Evolutionary conservation across 1,140 invertebrate genomes (phyloP).

Genomic region (Drosophila pruinosa): DNA sequence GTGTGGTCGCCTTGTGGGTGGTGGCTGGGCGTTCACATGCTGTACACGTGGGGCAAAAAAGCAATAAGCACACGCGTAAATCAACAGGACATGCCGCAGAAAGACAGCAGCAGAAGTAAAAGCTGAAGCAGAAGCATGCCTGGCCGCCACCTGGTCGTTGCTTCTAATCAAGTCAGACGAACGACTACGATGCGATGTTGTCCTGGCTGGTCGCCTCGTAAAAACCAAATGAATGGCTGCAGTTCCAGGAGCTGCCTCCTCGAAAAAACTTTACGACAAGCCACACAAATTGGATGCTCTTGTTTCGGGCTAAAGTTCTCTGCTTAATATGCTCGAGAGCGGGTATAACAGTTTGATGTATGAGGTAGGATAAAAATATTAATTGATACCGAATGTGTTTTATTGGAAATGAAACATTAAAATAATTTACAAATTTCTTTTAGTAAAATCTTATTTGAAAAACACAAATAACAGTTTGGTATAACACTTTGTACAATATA

Average conservation of each 20-base stretch:
- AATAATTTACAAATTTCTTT: too few relatives aligned
- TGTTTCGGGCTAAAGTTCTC: constrained; percentile 32
- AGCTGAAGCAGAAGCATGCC: constrained; percentile 28
- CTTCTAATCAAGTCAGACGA: constrained; percentile 57
- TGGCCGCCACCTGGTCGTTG: constrained; percentile 53
- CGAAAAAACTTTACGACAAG: constrained; percentile 77
- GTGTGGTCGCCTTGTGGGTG: constrained; percentile 37
- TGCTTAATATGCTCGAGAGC: not conserved
- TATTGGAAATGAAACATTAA: too few relatives aligned
- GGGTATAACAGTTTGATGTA: constrained; percentile 4
- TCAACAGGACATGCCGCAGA: constrained; percentile 75
- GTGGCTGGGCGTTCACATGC: constrained; percentile 25
- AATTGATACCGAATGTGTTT: too few relatives aligned
- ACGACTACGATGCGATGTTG: constrained; percentile 20
- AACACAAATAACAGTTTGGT: not conserved
- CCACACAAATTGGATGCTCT: constrained; percentile 75
- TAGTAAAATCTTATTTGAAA: too few relatives aligned
- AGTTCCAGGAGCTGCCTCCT: constrained; percentile 28
- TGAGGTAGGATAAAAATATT: too few relatives aligned
- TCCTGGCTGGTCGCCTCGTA: constrained; percentile 61
- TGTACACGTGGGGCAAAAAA: constrained; percentile 39
- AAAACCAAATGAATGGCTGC: constrained; percentile 73
- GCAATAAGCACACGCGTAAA: constrained; percentile 75
- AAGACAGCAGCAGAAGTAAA: constrained; percentile 44
- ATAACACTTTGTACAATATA: not conserved